Conservation (phyloP, 2,797 vertebrate genomes). For the Rhodeus uyekii region DNA sequence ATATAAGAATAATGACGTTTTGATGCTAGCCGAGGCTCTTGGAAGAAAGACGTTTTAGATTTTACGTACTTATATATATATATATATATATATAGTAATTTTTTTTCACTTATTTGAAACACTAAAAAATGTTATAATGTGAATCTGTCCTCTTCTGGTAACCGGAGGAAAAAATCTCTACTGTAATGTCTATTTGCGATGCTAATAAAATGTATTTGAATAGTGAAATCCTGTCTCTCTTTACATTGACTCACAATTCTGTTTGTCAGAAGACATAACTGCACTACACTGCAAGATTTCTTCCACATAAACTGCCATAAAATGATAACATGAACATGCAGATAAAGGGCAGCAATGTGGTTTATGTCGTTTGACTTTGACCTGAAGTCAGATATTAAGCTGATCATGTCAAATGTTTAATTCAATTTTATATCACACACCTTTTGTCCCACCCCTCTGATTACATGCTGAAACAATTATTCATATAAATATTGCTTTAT, state of each 20-base stretch:
- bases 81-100: no score
- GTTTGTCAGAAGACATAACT: neutral
- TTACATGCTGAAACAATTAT: neutral
- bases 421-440: neutral
- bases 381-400: neutral
- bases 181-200: slow-evolving; percentile 63
- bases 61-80: no score
- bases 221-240: slow-evolving; percentile 51
- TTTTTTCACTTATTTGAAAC: neutral
- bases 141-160: slow-evolving; percentile 27
- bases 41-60: neutral
- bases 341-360: neutral
- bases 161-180: slow-evolving; percentile 46
- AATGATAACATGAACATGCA: neutral
- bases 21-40: neutral
- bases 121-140: slow-evolving; percentile 48
- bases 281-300: neutral
- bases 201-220: slow-evolving; percentile 73
- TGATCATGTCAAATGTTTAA: no score
- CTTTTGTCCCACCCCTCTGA: neutral
- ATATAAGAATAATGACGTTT: neutral
- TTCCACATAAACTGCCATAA: neutral
- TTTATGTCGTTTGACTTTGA: neutral
- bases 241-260: slow-evolving; percentile 38
- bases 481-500: neutral